phyloP scores from a whole-genome alignment of 2,888 invertebrate genomes.

The Miltochrista miniata region DNA sequence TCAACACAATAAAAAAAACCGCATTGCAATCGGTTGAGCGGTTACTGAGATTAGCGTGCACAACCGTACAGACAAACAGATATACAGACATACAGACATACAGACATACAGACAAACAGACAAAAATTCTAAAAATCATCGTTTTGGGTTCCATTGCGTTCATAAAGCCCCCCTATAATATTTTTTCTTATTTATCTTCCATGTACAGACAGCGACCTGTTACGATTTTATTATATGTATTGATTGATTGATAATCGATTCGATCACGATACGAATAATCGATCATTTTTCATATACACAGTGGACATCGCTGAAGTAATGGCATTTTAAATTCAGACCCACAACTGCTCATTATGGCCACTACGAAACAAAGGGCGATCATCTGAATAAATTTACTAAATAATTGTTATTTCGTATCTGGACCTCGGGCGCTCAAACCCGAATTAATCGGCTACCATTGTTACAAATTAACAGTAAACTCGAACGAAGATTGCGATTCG shows the following conservation, averaged over 20 bases:
- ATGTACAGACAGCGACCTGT: too few species aligned
- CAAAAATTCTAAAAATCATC: too few species aligned
- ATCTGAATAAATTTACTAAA: slow-evolving; percentile 77
- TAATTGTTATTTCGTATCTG: slow-evolving; percentile 71
- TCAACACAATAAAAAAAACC: too few species aligned
- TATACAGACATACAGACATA: too few species aligned
- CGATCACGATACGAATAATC: slow-evolving; percentile 18
- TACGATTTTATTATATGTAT: too few species aligned
- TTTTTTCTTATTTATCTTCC: too few species aligned
- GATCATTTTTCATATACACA: slow-evolving; percentile 18
- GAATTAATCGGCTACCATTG: slow-evolving; percentile 27
- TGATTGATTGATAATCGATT: slow-evolving; percentile 18
- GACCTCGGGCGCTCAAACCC: slow-evolving; percentile 49
- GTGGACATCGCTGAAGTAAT: slow-evolving; percentile 60
- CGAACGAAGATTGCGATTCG: slow-evolving; percentile 1
- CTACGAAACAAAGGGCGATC: slow-evolving; percentile 68
- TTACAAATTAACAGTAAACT: not conserved
- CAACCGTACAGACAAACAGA: too few species aligned
- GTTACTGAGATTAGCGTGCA: too few species aligned
- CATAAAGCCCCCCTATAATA: too few species aligned
- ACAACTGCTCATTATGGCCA: slow-evolving; percentile 61
- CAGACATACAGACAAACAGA: too few species aligned
- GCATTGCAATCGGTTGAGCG: too few species aligned
- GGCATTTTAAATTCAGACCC: slow-evolving; percentile 64
- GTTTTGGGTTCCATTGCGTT: too few species aligned